phyloP scores from a whole-genome alignment of 2,797 vertebrate genomes.

The Microctenopoma steveboyesi region DNA sequence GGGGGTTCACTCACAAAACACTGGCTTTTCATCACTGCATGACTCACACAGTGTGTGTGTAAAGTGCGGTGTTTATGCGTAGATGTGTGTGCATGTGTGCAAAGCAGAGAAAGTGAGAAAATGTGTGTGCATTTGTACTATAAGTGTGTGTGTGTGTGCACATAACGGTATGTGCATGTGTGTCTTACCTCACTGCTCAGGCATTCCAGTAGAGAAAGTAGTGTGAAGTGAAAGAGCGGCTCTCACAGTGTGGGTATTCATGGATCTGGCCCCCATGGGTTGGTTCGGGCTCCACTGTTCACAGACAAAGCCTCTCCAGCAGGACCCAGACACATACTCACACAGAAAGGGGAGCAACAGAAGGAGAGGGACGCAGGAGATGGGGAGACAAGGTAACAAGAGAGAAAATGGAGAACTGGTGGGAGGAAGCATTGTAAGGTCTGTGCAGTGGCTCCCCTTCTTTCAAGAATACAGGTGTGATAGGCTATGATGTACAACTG shows the following conservation, averaged over 20 bases:
- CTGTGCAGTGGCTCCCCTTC: constrained; percentile 47
- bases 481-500: constrained; percentile 37
- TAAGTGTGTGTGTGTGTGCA: constrained; percentile 19
- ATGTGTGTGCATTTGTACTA: constrained; percentile 17
- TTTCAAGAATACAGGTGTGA: constrained; percentile 66
- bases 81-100: constrained; percentile 31
- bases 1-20: constrained; percentile 85
- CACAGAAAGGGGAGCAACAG: constrained; percentile 78
- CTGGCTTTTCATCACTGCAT: constrained; percentile 86
- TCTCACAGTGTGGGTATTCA: constrained; percentile 88
- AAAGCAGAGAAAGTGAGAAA: constrained; percentile 5
- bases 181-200: constrained; percentile 86
- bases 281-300: constrained; percentile 80
- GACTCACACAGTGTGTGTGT: constrained; percentile 78
- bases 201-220: constrained; percentile 85
- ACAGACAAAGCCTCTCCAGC: constrained; percentile 81
- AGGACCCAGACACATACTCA: constrained; percentile 81
- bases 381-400: constrained; percentile 74
- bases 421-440: constrained; percentile 50
- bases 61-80: constrained; percentile 62
- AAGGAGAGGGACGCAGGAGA: constrained; percentile 70
- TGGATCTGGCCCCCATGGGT: constrained; percentile 78
- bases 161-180: constrained; percentile 43
- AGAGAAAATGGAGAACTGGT: constrained; percentile 65
- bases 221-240: constrained; percentile 83